Evolutionary conservation across 1,140 invertebrate species (phyloP), one percentile per base, ranked within the genome.

Genomic region (Drosophila sp.): DNA sequence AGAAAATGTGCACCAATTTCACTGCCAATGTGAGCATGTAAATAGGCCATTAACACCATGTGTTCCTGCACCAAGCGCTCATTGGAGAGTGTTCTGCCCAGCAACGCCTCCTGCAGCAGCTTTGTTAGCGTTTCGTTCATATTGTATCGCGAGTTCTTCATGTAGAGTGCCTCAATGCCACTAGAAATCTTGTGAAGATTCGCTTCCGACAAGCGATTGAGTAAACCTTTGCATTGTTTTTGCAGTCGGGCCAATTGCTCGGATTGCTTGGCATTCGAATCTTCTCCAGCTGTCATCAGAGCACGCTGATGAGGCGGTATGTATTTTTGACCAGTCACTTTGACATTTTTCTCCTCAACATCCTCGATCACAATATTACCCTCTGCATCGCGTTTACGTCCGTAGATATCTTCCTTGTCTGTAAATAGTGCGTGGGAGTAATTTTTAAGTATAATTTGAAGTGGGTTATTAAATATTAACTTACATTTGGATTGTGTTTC

Each of bases 361-460:
- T 64, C 51, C 36, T 80, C 74, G 18, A 93, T 92, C 25, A 97
- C 92, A 78, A 97, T 91, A 89, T 96, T 95, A 4, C 97, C 97
- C 70, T 96, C 93, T 89, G 95, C 94, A 90, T 97, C 95, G 80
- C 96, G 93, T 73, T 96, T 94, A 71, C 97, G 93, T 2, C 98
- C 98, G 93, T 99, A 99, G 90, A 99, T 99, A 93, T 99, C 98
- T 94, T 99, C 97, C 94, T 96, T 97, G 25, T 92, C 89, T 83
- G 74, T 21, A 38, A 63, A 63, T 18, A 18, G 4, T 38, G 21
- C 4, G 21, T 21, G 21, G 7, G 2, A 36, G 11, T 9, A 0
- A 56, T 54, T 65, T 13, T 38, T 4, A 1, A 6, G 36, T 0
- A 40, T 18, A 29, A 32, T 1, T 29, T 9, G 16, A 7, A 36